Evolutionary conservation across 2,797 vertebrate species (phyloP).

Genomic region (Champsocephalus gunnari): DNA sequence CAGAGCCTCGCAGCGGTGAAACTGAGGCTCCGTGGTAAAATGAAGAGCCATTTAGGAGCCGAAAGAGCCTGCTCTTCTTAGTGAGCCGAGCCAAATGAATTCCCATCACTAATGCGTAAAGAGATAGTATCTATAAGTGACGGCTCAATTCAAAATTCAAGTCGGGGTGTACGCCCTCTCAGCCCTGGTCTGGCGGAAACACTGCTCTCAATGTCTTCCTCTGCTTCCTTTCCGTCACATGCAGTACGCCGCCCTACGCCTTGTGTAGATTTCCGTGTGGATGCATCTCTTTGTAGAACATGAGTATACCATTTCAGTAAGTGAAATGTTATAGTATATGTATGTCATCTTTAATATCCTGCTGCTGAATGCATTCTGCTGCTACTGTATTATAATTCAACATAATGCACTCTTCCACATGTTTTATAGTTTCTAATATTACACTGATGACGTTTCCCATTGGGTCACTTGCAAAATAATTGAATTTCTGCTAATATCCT

Average conservation of each 20-base stretch:
- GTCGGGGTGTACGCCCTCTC: too few species aligned
- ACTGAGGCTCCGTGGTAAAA: too few species aligned
- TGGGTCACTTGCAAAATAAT: constrained; percentile 34
- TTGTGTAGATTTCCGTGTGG: constrained; percentile 30
- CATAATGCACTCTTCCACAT: constrained; percentile 9
- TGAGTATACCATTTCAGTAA: constrained; percentile 12
- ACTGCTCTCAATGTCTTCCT: constrained; percentile 44
- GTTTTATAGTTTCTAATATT: constrained; percentile 25
- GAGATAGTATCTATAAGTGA: too few species aligned
- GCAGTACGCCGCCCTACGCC: constrained; percentile 11
- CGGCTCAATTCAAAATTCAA: too few species aligned
- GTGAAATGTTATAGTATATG: constrained; percentile 12
- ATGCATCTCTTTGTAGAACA: constrained; percentile 34
- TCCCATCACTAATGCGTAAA: too few species aligned
- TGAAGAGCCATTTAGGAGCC: too few species aligned
- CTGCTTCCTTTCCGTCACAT: constrained; percentile 27
- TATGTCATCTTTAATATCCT: constrained; percentile 40
- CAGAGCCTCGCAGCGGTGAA: too few species aligned
- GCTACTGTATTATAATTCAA: background rate
- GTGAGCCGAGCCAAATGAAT: too few species aligned
- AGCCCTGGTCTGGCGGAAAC: too few species aligned
- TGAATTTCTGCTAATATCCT: constrained; percentile 30
- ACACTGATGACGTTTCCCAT: constrained; percentile 34
- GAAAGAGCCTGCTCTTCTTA: too few species aligned
- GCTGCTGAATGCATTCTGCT: background rate